phyloP scores from a whole-genome alignment of 2,797 vertebrate genomes.

The Prunella strophiata region DNA sequence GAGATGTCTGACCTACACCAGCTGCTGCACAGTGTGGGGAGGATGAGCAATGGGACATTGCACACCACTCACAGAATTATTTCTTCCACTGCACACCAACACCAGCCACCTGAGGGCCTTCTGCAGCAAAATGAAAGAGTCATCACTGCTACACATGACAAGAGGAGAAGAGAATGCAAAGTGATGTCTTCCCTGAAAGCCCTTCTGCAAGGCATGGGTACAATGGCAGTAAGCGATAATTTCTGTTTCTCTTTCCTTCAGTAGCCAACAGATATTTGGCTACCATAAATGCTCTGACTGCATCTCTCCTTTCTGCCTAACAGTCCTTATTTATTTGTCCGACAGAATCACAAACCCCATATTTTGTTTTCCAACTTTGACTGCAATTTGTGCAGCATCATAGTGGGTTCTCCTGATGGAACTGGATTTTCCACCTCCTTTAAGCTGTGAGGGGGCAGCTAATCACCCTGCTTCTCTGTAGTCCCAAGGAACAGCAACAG shows the following conservation, averaged over 20 bases:
- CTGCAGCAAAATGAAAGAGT: neutral
- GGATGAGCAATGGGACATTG: fast-evolving
- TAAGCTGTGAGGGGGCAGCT: neutral
- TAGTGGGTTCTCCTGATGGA: neutral
- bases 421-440: neutral
- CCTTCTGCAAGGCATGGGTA: neutral
- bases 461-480: neutral
- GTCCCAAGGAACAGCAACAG: neutral
- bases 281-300: fast-evolving
- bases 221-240: no score
- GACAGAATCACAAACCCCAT: neutral
- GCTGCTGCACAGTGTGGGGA: fast-evolving
- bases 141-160: fast-evolving
- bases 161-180: neutral
- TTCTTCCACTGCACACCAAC: neutral
- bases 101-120: neutral
- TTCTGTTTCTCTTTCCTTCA: neutral
- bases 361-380: neutral
- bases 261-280: neutral
- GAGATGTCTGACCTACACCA: neutral
- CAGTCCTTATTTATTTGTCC: neutral
- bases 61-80: fast-evolving
- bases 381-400: neutral
- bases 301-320: neutral
- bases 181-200: neutral